Evolutionary conservation across 2,888 invertebrate genomes (phyloP), one percentile per base, ranked within the genome.

Genomic region (Drosophila lutescens): DNA sequence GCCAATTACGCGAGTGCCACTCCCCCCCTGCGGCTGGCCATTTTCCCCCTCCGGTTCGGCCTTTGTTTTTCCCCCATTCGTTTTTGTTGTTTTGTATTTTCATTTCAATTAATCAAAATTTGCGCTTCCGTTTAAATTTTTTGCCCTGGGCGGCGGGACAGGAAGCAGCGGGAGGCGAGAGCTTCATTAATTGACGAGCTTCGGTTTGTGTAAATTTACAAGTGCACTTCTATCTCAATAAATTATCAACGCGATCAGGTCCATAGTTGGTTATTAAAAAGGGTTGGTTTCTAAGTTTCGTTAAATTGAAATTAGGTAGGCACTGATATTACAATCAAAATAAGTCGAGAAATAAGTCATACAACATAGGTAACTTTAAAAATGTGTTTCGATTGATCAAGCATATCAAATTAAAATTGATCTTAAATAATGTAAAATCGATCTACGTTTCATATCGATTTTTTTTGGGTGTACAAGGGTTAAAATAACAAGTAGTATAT

Each of bases 21-120:
- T 4, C 57, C 50, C 26, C 54, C 23, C 49, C n/a, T 8, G 4
- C 26, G 2, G 13, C 44, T 8, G 26, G 7, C 26, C 43, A 15
- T 15, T 40, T 15, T 40, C 7, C 20, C 12, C 20, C 43, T 2
- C 15, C 23, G 17, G 5, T 32, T 38, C 13, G 13, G 9, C 34
- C n/a, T 34, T 34, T 36, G 51, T 59, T 54, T 53, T n/a, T 70
- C 10, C 12, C 40, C 15, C 44, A 47, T 47, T 59, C 46, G 44
- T 38, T 51, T 69, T 49, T 69, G 46, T 46, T 53, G 53, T 38
- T 49, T 76, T 62, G 55, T 60, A 65, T 55, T 51, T 78, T 54
- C 61, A 78, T 84, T 78, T 74, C 81, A 85, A 87, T 87, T 80
- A 85, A 85, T 78, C 79, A 81, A 73, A 84, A 69, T 73, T 67